Evolutionary conservation across 2,113 vertebrate genomes (phyloP).

Genomic region (Gasterosteus aculeatus): DNA sequence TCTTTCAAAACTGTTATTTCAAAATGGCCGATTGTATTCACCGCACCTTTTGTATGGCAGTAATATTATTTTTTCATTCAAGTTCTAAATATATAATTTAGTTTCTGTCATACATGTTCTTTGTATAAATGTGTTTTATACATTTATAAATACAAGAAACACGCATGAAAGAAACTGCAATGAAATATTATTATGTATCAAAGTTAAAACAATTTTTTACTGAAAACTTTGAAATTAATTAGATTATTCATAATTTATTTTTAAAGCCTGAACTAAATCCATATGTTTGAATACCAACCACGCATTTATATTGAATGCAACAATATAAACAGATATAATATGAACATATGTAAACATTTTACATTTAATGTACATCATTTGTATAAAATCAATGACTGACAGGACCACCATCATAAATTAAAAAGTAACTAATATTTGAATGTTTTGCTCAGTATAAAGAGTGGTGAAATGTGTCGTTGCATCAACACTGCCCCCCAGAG

Average conservation of each 20-base stretch:
- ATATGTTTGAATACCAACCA: background rate
- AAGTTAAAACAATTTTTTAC: background rate
- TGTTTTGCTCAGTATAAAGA: background rate
- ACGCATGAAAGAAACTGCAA: background rate
- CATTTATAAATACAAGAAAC: too few relatives aligned
- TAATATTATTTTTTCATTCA: conserved; percentile 6
- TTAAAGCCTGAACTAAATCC: background rate
- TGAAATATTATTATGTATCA: background rate
- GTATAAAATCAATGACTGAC: background rate
- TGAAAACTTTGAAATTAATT: background rate
- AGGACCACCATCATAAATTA: background rate
- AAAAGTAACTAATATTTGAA: background rate
- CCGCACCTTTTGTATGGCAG: background rate
- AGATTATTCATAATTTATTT: background rate
- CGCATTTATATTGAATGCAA: background rate
- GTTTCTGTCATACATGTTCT: background rate
- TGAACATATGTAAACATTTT: too few relatives aligned
- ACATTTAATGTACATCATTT: background rate
- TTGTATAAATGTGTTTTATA: background rate
- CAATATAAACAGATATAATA: background rate
- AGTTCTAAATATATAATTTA: conserved; percentile 5
- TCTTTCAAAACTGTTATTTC: background rate
- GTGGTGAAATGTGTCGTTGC: conserved; percentile 41
- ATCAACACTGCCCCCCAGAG: conserved; percentile 81
- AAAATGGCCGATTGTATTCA: background rate